phyloP scores from a whole-genome alignment of 2,888 invertebrate genomes.

The Neoascia interrupta region DNA sequence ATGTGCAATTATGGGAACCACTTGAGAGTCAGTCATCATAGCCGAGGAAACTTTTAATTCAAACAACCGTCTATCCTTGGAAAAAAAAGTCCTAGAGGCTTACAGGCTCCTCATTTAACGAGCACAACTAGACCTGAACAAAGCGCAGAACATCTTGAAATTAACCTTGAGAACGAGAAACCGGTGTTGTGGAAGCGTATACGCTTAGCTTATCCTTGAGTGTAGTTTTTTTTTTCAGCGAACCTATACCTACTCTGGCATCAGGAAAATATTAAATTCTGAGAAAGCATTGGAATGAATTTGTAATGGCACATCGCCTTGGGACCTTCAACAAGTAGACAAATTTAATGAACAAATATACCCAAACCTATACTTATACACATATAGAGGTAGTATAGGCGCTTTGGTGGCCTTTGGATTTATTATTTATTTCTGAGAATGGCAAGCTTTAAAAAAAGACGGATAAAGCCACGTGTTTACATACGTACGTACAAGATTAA shows the following conservation, averaged over 20 bases:
- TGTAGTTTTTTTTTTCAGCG: not conserved
- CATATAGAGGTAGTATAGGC: no score
- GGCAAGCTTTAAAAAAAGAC: no score
- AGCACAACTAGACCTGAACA: no score
- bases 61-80: constrained; percentile 25
- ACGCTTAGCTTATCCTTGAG: constrained; percentile 45
- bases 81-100: constrained; percentile 30
- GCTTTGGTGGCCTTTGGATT: no score
- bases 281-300: constrained; percentile 3
- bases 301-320: constrained; percentile 25
- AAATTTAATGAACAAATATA: no score
- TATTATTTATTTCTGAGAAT: no score
- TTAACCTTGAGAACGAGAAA: constrained; percentile 46
- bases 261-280: not conserved
- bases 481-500: no score
- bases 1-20: no score
- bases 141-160: constrained; percentile 52
- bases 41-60: no score
- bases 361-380: no score
- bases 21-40: no score
- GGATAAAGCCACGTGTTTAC: no score
- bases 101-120: not conserved
- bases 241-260: not conserved
- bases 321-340: constrained; percentile 40
- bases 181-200: constrained; percentile 15